phyloP scores from a whole-genome alignment of 2,888 invertebrate species.

The Gisinianus flammeolus region DNA sequence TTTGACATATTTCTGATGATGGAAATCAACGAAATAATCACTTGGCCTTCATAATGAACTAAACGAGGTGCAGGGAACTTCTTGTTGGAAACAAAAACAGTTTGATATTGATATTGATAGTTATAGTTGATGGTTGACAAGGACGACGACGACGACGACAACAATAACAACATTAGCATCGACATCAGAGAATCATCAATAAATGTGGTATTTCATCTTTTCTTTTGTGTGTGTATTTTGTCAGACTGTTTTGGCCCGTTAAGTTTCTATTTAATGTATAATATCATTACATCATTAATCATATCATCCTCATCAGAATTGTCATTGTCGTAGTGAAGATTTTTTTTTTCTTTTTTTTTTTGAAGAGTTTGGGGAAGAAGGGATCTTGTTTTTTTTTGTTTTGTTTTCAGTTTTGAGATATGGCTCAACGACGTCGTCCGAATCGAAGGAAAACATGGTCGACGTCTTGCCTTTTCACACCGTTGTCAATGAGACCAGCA shows the following conservation, averaged over 20 bases:
- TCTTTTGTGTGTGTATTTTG: not conserved
- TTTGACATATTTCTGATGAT: not conserved
- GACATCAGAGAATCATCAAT: not conserved
- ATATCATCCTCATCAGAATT: constrained; percentile 20
- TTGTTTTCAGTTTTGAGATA: not conserved
- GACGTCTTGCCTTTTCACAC: constrained; percentile 83
- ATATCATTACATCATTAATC: constrained; percentile 8
- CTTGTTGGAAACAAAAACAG: not conserved
- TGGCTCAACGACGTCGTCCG: constrained; percentile 72
- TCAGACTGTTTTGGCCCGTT: constrained; percentile 6
- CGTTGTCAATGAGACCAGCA: constrained; percentile 65
- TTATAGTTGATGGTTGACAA: not conserved
- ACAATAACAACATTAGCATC: not conserved
- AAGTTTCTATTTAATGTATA: not conserved
- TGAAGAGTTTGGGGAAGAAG: not conserved
- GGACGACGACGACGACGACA: constrained; percentile 3
- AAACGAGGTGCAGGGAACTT: not conserved
- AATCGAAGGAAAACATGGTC: constrained; percentile 90
- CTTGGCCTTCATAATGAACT: not conserved
- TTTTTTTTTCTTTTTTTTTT: not conserved
- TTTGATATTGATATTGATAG: constrained; percentile 8
- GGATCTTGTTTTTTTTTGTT: not conserved
- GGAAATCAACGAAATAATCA: not conserved
- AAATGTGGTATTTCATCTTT: not conserved
- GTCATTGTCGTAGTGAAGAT: not conserved